phyloP scores from a whole-genome alignment of 2,888 invertebrate genomes.

The Morpho deidamia region DNA sequence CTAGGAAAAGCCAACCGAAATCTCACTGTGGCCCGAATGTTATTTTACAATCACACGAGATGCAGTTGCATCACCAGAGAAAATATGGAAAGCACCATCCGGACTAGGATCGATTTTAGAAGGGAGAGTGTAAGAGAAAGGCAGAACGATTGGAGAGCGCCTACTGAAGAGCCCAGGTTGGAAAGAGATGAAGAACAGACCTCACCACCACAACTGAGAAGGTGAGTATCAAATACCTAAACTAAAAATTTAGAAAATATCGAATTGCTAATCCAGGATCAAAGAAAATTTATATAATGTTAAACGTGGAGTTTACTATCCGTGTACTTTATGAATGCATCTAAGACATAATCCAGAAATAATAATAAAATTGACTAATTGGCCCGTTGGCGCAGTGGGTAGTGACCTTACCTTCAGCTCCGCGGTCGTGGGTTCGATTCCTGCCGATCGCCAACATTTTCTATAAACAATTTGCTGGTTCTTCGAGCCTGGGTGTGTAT shows the following conservation, averaged over 20 bases:
- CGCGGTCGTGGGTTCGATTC: too few species aligned
- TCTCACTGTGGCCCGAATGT: slow-evolving; percentile 46
- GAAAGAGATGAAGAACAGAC: slow-evolving; percentile 49
- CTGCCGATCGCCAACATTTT: too few species aligned
- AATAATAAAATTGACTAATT: too few species aligned
- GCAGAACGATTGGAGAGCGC: slow-evolving; percentile 44
- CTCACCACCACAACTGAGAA: slow-evolving; percentile 53
- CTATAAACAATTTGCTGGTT: too few species aligned
- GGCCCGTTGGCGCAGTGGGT: too few species aligned
- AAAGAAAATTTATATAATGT: too few species aligned
- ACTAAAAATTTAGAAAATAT: neutral
- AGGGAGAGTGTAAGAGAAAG: slow-evolving; percentile 30
- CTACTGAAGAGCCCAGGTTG: slow-evolving; percentile 45
- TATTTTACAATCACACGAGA: slow-evolving; percentile 65
- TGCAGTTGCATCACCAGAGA: slow-evolving; percentile 60
- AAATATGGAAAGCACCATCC: slow-evolving; percentile 40
- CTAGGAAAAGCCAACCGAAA: slow-evolving; percentile 54
- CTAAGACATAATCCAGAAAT: too few species aligned
- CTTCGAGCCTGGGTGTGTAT: too few species aligned
- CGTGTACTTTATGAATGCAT: too few species aligned
- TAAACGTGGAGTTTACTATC: too few species aligned
- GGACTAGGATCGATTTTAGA: slow-evolving; percentile 25
- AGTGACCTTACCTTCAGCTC: too few species aligned
- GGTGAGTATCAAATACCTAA: slow-evolving; percentile 32
- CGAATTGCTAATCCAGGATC: too few species aligned